Percentiles rank a stretch among this genome's conserved stretches.
Conservation (phyloP, 2,797 vertebrate species). For the Pelobates cultripes region DNA sequence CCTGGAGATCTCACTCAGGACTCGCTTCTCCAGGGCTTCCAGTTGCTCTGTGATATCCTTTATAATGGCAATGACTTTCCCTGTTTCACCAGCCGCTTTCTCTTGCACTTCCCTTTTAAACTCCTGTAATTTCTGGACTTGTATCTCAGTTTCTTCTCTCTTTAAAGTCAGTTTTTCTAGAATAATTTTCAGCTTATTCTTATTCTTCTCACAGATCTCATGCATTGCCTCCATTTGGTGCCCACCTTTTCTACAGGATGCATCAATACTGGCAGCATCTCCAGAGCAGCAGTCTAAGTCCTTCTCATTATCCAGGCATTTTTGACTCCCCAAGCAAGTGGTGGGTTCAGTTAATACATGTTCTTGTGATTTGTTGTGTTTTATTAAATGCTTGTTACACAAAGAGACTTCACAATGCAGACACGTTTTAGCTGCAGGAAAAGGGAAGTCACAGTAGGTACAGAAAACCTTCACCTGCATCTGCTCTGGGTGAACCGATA, state of each 20-base stretch:
- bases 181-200: too few species aligned
- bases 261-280: background rate
- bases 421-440: background rate
- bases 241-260: background rate
- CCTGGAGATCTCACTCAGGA: too few species aligned
- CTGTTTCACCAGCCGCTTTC: too few species aligned
- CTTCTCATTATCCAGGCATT: background rate
- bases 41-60: too few species aligned
- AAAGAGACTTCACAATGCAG: background rate
- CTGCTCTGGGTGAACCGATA: background rate
- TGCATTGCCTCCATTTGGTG: background rate
- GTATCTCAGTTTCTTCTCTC: too few species aligned
- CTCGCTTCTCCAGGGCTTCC: too few species aligned
- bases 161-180: too few species aligned
- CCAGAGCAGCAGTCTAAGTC: background rate
- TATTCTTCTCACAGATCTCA: too few species aligned
- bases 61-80: too few species aligned
- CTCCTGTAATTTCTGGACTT: too few species aligned
- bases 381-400: background rate
- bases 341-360: background rate
- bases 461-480: background rate
- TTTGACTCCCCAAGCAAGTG: background rate
- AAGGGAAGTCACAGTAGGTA: background rate
- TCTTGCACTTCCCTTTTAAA: too few species aligned
- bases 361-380: background rate